phyloP scores from a whole-genome alignment of 2,888 invertebrate species.

The Conops quadrifasciatus region DNA sequence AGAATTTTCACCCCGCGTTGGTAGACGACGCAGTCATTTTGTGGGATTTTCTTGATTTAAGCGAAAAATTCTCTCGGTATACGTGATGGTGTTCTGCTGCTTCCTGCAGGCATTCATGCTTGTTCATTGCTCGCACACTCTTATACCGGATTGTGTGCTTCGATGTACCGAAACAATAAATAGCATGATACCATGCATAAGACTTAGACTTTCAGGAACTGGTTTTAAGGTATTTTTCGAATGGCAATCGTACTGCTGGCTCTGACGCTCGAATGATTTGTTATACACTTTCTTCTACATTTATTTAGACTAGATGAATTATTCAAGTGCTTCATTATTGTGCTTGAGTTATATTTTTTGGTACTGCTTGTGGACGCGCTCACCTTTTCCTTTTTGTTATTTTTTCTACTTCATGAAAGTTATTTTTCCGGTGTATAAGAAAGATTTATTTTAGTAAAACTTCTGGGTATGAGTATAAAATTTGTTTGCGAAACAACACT shows the following conservation, averaged over 20 bases:
- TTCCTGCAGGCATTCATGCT: not conserved
- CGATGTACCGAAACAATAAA: conserved; percentile 6
- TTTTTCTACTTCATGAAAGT: conserved; percentile 10
- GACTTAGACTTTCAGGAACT: conserved; percentile 47
- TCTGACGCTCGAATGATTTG: not conserved
- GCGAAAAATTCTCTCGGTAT: not conserved
- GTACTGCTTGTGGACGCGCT: not conserved
- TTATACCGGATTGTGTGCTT: conserved; percentile 22
- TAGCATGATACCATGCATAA: conserved; percentile 24
- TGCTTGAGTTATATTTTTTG: not conserved
- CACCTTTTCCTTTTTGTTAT: conserved; percentile 16
- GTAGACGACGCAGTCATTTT: no score
- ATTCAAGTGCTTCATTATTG: not conserved
- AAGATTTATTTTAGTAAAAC: not conserved
- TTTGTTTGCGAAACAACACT: not conserved
- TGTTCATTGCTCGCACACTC: not conserved
- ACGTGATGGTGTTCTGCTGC: not conserved
- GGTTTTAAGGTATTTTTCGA: conserved; percentile 60
- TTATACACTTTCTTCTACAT: conserved; percentile 10
- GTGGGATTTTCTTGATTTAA: no score
- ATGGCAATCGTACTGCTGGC: conserved; percentile 47
- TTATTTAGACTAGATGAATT: not conserved
- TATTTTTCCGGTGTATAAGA: not conserved
- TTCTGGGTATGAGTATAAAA: no score
- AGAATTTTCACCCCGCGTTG: no score